Base-by-base conservation (phyloP, 2,113 vertebrate genomes). In the Genyomyrus donnyi region DNA sequence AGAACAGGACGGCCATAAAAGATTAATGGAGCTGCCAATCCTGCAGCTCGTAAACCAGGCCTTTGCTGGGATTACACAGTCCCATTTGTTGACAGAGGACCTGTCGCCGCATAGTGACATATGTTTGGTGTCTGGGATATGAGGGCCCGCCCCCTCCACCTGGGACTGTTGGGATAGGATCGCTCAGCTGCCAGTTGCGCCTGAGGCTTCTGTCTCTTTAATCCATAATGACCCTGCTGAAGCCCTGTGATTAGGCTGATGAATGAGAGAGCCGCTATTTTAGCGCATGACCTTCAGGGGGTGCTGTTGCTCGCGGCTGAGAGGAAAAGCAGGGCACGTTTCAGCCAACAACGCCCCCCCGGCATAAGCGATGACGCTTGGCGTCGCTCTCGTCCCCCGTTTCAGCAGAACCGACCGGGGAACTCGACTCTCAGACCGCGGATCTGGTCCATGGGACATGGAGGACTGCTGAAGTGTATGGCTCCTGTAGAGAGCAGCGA, bases 61-160 rank as follows among this genome's bases (percentile, higher is more conserved):
- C 35, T 45, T 87, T 87, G 46, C 13, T 87, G 85, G 85, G 85
- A 42, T 88, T 88, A 62, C 35, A 21, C 49, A 35, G 62, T 52
- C 85, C n/a, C 48, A 39, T 77, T 53, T 90, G 89, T 88, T 88
- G 62, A 87, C 21, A 80, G 21, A 85, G 9, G 58, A 88, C 74
- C 85, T 70, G n/a, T 62, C 70, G 85, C 77, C 49, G 70, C 46
- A 50, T n/a, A 52, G 62, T 53, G 85, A 53, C 89, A 90, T 90
- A 88, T 88, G 89, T 53, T 85, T 10, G 35, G 85, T 46, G 58
- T 74, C 89, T 35, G 89, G 31, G 21, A 9, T 39, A 66, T 35
- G 31, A 31, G 5, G 85, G 11, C 10, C 39, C 77, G 48, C 42
- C 83, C 10, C 39, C 77, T 89, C 17, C 50, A 89, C 88, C 48